phyloP scores from a whole-genome alignment of 1,140 invertebrate species.

The Archivesica marissinica region DNA sequence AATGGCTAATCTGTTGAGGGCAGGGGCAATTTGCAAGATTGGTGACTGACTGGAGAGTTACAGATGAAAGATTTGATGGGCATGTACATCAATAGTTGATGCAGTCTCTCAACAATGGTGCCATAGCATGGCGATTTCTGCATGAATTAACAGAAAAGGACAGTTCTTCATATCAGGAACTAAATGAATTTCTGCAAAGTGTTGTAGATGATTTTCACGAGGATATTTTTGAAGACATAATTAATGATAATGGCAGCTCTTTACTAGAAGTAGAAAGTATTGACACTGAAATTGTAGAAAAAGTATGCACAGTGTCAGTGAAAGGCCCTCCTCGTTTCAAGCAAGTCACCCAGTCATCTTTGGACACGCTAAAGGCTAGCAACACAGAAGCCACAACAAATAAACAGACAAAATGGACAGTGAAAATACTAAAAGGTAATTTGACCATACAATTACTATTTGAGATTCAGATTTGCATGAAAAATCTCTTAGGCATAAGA shows the following conservation, averaged over 20 bases:
- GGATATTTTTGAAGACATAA: neutral
- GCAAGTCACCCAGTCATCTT: neutral
- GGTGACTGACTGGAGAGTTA: conserved; percentile 1
- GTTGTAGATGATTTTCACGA: neutral
- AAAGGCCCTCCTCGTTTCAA: neutral
- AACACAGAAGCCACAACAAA: neutral
- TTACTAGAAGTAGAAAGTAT: neutral
- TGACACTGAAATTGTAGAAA: neutral
- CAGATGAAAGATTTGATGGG: neutral
- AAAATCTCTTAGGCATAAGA: too few species aligned
- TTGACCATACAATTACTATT: too few species aligned
- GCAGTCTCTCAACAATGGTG: too few species aligned
- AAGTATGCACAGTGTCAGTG: too few species aligned
- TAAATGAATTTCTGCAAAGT: neutral
- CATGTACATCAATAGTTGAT: too few species aligned
- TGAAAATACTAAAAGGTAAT: conserved; percentile 13
- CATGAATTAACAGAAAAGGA: conserved; percentile 1
- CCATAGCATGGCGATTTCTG: neutral
- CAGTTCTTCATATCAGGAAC: neutral
- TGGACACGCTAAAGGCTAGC: neutral
- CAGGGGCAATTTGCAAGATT: too few species aligned
- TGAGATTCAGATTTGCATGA: too few species aligned
- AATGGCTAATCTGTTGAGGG: too few species aligned
- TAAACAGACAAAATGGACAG: conserved; percentile 23
- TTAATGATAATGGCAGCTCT: neutral